Base-by-base conservation (phyloP, 1,140 invertebrate species). In the Drosophila azteca region DNA sequence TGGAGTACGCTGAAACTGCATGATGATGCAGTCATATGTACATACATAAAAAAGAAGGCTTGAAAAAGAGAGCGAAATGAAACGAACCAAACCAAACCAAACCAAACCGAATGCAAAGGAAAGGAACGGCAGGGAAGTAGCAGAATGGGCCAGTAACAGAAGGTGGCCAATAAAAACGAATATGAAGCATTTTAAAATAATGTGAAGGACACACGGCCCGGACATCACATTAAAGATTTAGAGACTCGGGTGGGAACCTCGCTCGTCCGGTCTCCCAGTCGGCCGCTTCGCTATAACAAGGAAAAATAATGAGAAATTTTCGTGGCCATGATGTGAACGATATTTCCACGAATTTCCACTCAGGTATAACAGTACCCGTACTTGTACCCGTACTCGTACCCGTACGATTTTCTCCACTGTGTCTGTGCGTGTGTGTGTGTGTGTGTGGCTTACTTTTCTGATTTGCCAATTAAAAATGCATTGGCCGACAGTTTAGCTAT, bases 1-100 rank as follows among this genome's bases (percentile, higher is more conserved):
- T 87, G 74, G 78, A 85, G 82, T 87, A 87, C 62, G 66, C 77
- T 63, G 83, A 76, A 59, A 71, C 81, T 85, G 81, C 81, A 85
- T 74, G 77, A 84, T 84, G 82, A 85, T 85, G 81, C 81, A 81
- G 82, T 77, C 82, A 70, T 84, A 83, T 66, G 74, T 67, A 76
- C 71, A 75, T 75, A 76, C 45, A 75, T 43, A 45, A 51, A 51
- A 66, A 69, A 45, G 74, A 63, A 52, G 60, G 46, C 70, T 52
- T 58, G 31, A 65, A 57, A 73, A 4, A 35, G 24, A 17, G 13
- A 55, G 9, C 20, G 5, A 41, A 1, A 41, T 11, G 15, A 22
- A 57, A 20, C 17, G 20, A 41, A 2, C 22, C 15, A 22, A 57
- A 20, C 17, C 13, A 41, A 2, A 41, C 15, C 11, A n/a, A 57